A percentile compares a stretch with the other conserved stretches of the same genome.
Evolutionary conservation across 2,888 invertebrate genomes (phyloP).

Genomic region (Buathra laborator): DNA sequence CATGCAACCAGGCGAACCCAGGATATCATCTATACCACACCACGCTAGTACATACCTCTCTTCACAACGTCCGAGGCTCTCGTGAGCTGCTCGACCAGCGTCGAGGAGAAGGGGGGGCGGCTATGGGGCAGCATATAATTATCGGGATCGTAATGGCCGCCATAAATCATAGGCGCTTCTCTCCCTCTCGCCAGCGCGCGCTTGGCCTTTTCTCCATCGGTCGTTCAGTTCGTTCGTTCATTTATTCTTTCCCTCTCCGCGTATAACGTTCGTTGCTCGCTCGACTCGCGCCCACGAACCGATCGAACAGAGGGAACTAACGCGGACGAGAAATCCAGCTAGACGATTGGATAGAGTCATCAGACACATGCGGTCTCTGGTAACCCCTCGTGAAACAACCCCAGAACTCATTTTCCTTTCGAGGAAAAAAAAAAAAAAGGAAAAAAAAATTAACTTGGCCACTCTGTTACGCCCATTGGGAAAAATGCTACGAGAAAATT

Average conservation of each 20-base stretch:
- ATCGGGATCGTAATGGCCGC: conserved; percentile 83
- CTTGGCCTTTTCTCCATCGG: conserved; percentile 67
- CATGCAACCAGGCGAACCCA: conserved; percentile 75
- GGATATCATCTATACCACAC: conserved; percentile 82
- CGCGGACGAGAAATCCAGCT: conserved; percentile 82
- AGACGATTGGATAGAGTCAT: conserved; percentile 85
- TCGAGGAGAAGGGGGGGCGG: conserved; percentile 79
- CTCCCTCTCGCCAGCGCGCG: conserved; percentile 71
- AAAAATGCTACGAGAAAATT: conserved; percentile 47
- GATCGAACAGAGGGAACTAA: conserved; percentile 79
- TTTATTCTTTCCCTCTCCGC: conserved; percentile 74
- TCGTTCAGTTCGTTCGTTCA: conserved; percentile 60
- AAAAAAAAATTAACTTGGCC: conserved; percentile 11
- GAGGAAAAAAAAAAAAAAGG: conserved; percentile 30
- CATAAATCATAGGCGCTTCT: conserved; percentile 85
- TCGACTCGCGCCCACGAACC: conserved; percentile 80
- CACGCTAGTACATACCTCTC: conserved; percentile 26
- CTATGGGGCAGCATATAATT: conserved; percentile 84
- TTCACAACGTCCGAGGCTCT: conserved; percentile 63
- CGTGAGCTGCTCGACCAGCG: conserved; percentile 73
- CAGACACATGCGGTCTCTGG: conserved; percentile 71
- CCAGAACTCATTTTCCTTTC: conserved; percentile 66
- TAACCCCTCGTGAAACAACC: conserved; percentile 46
- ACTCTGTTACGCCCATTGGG: conserved; percentile 60
- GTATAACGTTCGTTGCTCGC: conserved; percentile 54